Conservation (phyloP, 2,888 invertebrate species). For the Apotomis capreana region DNA sequence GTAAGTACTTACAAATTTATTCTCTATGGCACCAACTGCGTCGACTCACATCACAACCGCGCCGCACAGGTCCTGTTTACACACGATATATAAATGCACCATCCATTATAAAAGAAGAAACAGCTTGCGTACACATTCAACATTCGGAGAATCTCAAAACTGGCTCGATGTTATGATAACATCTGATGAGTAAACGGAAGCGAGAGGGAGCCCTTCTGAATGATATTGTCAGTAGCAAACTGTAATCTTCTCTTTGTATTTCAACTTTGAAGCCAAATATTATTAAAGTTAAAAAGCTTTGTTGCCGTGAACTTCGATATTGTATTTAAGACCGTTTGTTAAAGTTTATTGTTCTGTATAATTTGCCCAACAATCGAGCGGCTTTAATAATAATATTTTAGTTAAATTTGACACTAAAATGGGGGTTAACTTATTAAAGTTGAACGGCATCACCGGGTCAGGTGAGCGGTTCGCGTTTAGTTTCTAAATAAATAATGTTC, state of each 20-base stretch:
- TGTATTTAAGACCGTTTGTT: constrained; percentile 27
- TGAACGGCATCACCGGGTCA: not conserved
- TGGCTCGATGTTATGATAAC: constrained; percentile 37
- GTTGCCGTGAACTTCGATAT: constrained; percentile 29
- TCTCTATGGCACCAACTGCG: no score
- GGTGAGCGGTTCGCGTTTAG: constrained; percentile 12
- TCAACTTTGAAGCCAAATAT: constrained; percentile 31
- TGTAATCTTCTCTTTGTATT: constrained; percentile 36
- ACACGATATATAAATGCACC: constrained; percentile 26
- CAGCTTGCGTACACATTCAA: constrained; percentile 37
- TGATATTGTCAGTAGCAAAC: constrained; percentile 34
- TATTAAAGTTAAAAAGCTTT: constrained; percentile 35
- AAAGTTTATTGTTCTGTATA: constrained; percentile 31
- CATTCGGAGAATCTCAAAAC: constrained; percentile 40
- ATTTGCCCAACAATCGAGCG: constrained; percentile 10
- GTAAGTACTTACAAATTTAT: no score
- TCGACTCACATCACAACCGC: not conserved
- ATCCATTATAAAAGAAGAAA: constrained; percentile 30
- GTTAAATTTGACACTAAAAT: constrained; percentile 11
- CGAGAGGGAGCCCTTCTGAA: constrained; percentile 13
- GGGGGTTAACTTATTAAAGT: constrained; percentile 21
- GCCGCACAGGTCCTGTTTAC: constrained; percentile 24
- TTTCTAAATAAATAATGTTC: not conserved
- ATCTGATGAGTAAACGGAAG: constrained; percentile 39
- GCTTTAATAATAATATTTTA: constrained; percentile 24